Evolutionary conservation across 2,888 invertebrate genomes (phyloP), one percentile per base, ranked within the genome.

Genomic region (Cepaea hortensis): DNA sequence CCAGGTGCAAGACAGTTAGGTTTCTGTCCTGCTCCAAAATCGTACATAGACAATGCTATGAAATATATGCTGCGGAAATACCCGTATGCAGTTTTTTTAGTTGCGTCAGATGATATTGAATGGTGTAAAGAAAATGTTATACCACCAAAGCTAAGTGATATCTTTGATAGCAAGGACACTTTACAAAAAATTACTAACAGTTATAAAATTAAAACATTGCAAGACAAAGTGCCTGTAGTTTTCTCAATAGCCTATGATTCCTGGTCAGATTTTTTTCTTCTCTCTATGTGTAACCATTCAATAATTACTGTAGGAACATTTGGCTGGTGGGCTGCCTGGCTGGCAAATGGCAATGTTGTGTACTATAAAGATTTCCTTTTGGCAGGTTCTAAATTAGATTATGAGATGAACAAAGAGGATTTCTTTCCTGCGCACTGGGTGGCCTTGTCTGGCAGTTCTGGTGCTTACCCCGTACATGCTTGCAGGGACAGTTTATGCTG

Each of bases 311-410:
- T 86, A 5, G 86, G 86, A 3, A 83, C 86, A n/a, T 86, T 83
- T 80, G 83, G 86, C 18, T 86, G 86, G 86, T 86, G 86, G 86
- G 50, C 83, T 68, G 86, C 86, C 4, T 86, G 86, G 86, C 35
- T 86, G 46, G 86, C 86, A n/a, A 84, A 84, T 79, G 86, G 86
- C 35, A 61, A 86, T 79, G 86, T 86, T 77, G 86, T 86, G 3
- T 86, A 86, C 68, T 86, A 86, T 35, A 79, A 83, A 35, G 79
- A 79, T 62, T 77, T 46, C 18, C 83, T 83, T 3, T 61, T 84
- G 23, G 79, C 83, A 35, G 83, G 73, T 35, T 70, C 77, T n/a
- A 83, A 83, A 73, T 7, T 86, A 23, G 77, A 83, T n/a, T 62
- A 81, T 73, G 83, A 86, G n/a, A 61, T 72, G 23, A 83, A 50